Conservation (phyloP, 2,113 vertebrate genomes). For the Apaloderma vittatum region DNA sequence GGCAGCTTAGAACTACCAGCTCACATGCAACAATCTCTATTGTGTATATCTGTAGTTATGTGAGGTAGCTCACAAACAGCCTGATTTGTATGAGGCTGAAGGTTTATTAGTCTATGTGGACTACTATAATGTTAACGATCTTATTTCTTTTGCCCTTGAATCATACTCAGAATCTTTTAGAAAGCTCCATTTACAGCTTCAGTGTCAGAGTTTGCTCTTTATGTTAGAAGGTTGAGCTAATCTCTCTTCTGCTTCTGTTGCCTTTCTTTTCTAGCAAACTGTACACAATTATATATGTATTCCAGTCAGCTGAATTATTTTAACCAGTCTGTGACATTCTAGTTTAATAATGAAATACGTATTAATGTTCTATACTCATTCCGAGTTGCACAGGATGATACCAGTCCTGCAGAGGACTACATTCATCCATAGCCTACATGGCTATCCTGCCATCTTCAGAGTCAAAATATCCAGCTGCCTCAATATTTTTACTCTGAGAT, state of each 20-base stretch:
- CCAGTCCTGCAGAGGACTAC: background rate
- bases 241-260: background rate
- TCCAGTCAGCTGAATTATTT: background rate
- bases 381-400: background rate
- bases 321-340: background rate
- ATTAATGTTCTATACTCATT: background rate
- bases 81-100: background rate
- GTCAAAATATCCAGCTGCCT: background rate
- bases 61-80: background rate
- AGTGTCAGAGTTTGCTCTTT: background rate
- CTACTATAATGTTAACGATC: background rate
- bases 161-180: background rate
- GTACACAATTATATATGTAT: background rate
- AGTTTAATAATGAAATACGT: background rate
- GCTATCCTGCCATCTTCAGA: background rate
- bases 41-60: background rate
- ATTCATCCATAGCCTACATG: background rate
- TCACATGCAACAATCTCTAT: background rate
- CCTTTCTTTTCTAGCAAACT: background rate
- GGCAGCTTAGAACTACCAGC: background rate
- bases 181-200: background rate
- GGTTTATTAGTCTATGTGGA: background rate
- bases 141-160: background rate
- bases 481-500: background rate
- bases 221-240: background rate